Evolutionary conservation across 2,888 invertebrate species (phyloP), one percentile per base, ranked within the genome.

Genomic region (Melanostoma mellinum): DNA sequence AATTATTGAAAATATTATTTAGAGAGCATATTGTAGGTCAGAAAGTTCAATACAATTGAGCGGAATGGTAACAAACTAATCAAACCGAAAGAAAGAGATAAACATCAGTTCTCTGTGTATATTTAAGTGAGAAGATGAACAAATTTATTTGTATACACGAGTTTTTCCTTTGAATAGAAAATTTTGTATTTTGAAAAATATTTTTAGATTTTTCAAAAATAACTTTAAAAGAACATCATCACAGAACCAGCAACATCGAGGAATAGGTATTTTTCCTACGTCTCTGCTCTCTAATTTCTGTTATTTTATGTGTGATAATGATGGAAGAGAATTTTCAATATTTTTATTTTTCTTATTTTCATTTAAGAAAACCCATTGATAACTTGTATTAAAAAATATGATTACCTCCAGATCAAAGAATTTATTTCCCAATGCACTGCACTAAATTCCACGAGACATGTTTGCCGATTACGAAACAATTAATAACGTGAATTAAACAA

Each of bases 181-280:
- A 71, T 67, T 84, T 74, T 75, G 63, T 79, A 65, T 84, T 84
- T 79, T 67, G 63, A 60, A 79, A 74, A 79, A 84, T 84, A 84
- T 84, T 84, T 84, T 71, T 84, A 84, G 84, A 84, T 56, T 48
- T 72, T 78, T 79, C 71, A 79, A 84, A 84, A 84, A 84, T 84
- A 84, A 75, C 84, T 84, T 75, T 81, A 76, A 67, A 71, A 74
- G 74, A 65, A 79, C 73, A 82, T 78, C 73, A 65, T 84, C 73
- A 46, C 53, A 9, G 75, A 75, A 71, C 65, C 55, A 30, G 33
- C 20, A 20, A 20, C 20, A 20, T 20, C 20, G 20, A 20, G 20
- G 20, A 20, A 20, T 20, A 20, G 20, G 20, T 20, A 20, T 20
- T 20, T 20, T 20, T 20, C 20, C 20, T 72, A 55, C 50, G 20